Evolutionary conservation across 2,888 invertebrate species (phyloP).

Genomic region (Pheosia tremula): DNA sequence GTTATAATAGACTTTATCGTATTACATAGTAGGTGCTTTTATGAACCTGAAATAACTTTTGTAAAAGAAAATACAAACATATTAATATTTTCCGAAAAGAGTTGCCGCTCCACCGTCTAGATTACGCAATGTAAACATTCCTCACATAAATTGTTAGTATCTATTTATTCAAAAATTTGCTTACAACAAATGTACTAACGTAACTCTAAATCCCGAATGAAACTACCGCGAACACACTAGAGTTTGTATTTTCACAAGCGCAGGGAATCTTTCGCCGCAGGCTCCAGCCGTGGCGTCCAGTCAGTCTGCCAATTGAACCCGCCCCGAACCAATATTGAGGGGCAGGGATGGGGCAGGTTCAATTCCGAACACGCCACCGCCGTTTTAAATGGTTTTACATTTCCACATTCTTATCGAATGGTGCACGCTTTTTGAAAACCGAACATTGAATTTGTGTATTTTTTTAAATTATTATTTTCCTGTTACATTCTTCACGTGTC

Average conservation of each 20-base stretch:
- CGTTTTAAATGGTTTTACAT: conserved; percentile 1
- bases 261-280: conserved; percentile 6
- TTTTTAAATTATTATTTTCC: not conserved
- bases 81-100: too few species aligned
- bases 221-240: not conserved
- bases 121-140: too few species aligned
- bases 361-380: not conserved
- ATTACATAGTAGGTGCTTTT: too few species aligned
- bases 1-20: too few species aligned
- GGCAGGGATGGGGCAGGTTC: not conserved
- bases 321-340: conserved; percentile 1
- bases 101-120: too few species aligned
- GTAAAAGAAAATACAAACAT: too few species aligned
- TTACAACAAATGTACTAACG: not conserved
- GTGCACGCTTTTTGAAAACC: not conserved
- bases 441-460: not conserved
- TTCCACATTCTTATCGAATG: not conserved
- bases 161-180: not conserved
- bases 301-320: conserved; percentile 12
- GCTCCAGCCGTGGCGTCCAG: conserved; percentile 6
- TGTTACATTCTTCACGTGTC: too few species aligned
- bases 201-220: not conserved
- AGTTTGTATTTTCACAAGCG: conserved; percentile 7
- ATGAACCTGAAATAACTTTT: too few species aligned
- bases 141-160: too few species aligned